Conservation (phyloP, 2,113 vertebrate species). For the Pseudorectes ferrugineus region DNA sequence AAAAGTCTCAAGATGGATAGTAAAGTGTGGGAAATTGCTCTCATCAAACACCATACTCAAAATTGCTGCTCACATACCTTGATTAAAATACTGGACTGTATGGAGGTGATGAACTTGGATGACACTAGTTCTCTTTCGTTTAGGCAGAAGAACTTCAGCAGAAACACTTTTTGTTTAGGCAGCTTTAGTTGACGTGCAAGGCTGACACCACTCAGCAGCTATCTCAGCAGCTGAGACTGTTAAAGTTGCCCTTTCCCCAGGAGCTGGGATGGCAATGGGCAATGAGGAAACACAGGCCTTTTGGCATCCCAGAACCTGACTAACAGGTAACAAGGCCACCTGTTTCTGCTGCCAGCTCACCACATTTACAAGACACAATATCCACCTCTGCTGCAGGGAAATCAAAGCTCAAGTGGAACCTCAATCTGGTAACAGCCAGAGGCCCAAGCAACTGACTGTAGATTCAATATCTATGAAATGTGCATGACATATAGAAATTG, state of each 20-base stretch:
- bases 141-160: neutral
- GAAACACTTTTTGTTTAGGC: neutral
- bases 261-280: neutral
- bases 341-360: neutral
- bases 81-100: neutral
- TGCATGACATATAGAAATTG: neutral
- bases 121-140: neutral
- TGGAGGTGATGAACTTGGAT: neutral
- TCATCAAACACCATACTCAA: neutral
- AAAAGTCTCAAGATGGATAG: neutral
- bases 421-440: neutral
- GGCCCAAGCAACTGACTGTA: neutral
- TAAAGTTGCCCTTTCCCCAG: neutral
- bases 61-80: neutral
- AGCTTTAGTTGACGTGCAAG: accelerated
- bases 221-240: neutral
- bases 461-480: neutral
- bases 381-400: neutral
- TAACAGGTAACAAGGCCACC: neutral
- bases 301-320: neutral
- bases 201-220: neutral
- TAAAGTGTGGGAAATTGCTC: neutral
- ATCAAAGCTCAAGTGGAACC: neutral
- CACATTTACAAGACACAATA: neutral
- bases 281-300: neutral